phyloP scores from a whole-genome alignment of 2,113 vertebrate species.

The Castor canadensis region DNA sequence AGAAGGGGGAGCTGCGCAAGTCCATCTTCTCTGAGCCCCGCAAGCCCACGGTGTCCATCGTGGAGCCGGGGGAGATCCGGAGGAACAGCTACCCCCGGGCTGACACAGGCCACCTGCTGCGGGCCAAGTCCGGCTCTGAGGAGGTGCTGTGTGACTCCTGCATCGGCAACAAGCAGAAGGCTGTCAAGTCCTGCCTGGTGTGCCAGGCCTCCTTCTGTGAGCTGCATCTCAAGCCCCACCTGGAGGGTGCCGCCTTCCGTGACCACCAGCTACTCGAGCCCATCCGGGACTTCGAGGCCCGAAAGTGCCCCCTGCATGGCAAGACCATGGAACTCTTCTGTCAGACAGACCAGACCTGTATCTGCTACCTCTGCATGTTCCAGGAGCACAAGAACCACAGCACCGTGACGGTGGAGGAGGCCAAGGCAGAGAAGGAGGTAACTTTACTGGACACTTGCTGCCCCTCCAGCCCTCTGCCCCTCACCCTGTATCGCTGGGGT shows the following conservation, averaged over 20 bases:
- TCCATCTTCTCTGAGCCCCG: conserved; percentile 83
- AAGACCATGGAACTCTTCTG: conserved; percentile 96
- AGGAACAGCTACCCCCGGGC: conserved; percentile 77
- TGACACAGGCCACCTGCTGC: conserved; percentile 48
- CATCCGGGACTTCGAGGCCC: conserved; percentile 89
- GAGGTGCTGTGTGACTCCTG: conserved; percentile 95
- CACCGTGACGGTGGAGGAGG: conserved; percentile 88
- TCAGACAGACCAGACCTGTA: conserved; percentile 90
- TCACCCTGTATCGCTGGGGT: no score
- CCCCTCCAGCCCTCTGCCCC: not conserved
- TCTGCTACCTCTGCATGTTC: conserved; percentile 94
- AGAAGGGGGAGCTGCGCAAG: conserved; percentile 85
- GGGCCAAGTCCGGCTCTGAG: conserved; percentile 79
- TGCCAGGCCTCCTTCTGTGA: conserved; percentile 97
- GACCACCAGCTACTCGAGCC: conserved; percentile 96
- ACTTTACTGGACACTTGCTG: rapidly evolving
- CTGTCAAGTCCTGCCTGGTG: conserved; percentile 94
- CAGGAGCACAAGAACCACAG: conserved; percentile 92
- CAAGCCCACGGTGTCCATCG: conserved; percentile 75
- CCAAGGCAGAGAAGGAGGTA: conserved; percentile 91
- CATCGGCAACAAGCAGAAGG: conserved; percentile 92
- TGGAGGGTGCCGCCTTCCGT: conserved; percentile 94
- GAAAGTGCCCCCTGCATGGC: conserved; percentile 90
- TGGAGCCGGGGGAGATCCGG: conserved; percentile 79
- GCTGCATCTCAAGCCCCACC: conserved; percentile 93